phyloP scores from a whole-genome alignment of 2,113 vertebrate species.

The Zapus hudsonius region DNA sequence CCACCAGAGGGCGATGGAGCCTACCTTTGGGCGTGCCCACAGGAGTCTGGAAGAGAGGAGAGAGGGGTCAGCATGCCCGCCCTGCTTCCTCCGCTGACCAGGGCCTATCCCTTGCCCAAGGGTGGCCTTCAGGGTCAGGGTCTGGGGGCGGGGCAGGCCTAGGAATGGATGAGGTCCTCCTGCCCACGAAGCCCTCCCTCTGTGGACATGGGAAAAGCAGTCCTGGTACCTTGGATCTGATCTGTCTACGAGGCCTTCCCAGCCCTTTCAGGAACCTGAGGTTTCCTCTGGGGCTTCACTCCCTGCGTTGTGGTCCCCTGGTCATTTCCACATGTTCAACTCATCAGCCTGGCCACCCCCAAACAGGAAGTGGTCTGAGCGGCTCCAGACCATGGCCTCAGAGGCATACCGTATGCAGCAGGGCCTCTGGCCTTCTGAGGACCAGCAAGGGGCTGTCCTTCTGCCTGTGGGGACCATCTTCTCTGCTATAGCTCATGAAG shows the following conservation, averaged over 20 bases:
- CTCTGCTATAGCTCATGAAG: no score
- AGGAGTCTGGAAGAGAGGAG: slow-evolving; percentile 84
- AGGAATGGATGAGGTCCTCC: background rate
- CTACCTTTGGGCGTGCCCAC: slow-evolving; percentile 86
- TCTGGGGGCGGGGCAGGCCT: background rate
- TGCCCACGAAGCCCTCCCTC: no score
- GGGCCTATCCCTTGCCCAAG: no score
- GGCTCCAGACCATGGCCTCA: background rate
- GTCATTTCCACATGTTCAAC: background rate
- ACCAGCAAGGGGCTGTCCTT: no score
- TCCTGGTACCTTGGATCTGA: background rate
- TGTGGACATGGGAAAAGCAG: background rate
- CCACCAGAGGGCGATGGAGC: slow-evolving; percentile 60
- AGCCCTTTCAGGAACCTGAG: background rate
- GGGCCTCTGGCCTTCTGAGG: no score
- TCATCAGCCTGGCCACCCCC: background rate
- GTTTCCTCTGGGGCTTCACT: background rate
- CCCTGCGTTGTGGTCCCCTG: background rate
- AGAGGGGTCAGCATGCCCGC: slow-evolving; percentile 55
- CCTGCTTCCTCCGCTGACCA: background rate
- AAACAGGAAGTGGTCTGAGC: background rate
- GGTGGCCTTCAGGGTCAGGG: background rate
- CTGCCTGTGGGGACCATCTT: no score
- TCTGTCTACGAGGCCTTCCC: background rate
- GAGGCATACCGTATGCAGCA: no score